A percentile compares a stretch with the other conserved stretches of the same genome.
phyloP scores from a whole-genome alignment of 2,797 vertebrate genomes.

The Xiphophorus birchmanni region DNA sequence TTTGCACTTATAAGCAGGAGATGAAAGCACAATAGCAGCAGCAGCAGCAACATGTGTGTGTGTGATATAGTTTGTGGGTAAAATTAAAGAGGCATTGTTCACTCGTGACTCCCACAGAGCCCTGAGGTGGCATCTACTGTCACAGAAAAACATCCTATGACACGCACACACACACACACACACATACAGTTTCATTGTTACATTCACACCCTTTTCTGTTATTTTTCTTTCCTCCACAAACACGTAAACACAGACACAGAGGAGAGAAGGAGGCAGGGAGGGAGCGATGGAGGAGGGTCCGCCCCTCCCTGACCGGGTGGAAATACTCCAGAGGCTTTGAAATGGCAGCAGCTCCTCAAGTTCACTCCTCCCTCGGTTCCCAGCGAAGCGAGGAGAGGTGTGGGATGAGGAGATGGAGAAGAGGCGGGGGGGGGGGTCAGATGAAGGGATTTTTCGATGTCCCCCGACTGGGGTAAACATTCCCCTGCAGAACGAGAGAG shows the following conservation, averaged over 20 bases:
- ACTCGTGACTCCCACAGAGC: slow-evolving; percentile 67
- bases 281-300: slow-evolving; percentile 6
- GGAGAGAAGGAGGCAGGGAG: neutral
- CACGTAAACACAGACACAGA: slow-evolving; percentile 66
- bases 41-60: slow-evolving; percentile 41
- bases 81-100: slow-evolving; percentile 51
- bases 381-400: slow-evolving; percentile 36
- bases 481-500: slow-evolving; percentile 77
- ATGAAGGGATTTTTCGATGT: slow-evolving; percentile 85
- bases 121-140: slow-evolving; percentile 75
- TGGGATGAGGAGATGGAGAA: neutral
- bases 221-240: slow-evolving; percentile 47
- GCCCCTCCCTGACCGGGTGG: slow-evolving; percentile 49
- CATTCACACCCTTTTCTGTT: slow-evolving; percentile 47
- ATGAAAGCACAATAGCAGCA: slow-evolving; percentile 74
- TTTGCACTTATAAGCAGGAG: slow-evolving; percentile 67
- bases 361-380: slow-evolving; percentile 61
- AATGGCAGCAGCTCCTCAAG: slow-evolving; percentile 75
- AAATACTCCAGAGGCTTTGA: slow-evolving; percentile 76
- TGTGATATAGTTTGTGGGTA: slow-evolving; percentile 48
- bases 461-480: slow-evolving; percentile 82
- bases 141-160: slow-evolving; percentile 64
- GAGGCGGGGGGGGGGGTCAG: slow-evolving; percentile 54
- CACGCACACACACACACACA: slow-evolving; percentile 37
- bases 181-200: slow-evolving; percentile 46